phyloP scores from a whole-genome alignment of 2,888 invertebrate species.

The Epicampocera succincta region DNA sequence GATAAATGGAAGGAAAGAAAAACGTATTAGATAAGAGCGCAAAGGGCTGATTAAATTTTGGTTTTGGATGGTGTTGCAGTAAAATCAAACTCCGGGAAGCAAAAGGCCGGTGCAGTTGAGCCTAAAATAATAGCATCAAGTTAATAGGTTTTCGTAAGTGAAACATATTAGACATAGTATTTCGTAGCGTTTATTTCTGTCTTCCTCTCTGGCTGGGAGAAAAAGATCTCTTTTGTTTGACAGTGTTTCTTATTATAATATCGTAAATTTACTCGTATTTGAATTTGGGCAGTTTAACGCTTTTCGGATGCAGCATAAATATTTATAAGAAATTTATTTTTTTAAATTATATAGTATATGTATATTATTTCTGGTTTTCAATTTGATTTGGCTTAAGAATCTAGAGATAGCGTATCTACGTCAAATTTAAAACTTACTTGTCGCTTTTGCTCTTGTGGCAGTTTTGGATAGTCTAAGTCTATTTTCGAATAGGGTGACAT shows the following conservation, averaged over 20 bases:
- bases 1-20: slow-evolving; percentile 6
- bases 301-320: slow-evolving; percentile 39
- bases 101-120: slow-evolving; percentile 40
- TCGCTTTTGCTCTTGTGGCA: slow-evolving; percentile 82
- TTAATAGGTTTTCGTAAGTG: neutral
- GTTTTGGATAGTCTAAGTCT: slow-evolving; percentile 82
- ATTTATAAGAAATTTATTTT: slow-evolving; percentile 26
- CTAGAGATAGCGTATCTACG: slow-evolving; percentile 82
- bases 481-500: slow-evolving; percentile 81
- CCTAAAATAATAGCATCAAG: slow-evolving; percentile 17
- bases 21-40: slow-evolving; percentile 9
- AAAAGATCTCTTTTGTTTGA: neutral
- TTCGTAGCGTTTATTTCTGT: slow-evolving; percentile 34
- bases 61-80: slow-evolving; percentile 1
- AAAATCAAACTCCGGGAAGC: slow-evolving; percentile 31
- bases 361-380: slow-evolving; percentile 2
- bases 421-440: slow-evolving; percentile 83
- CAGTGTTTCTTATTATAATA: too few relatives aligned
- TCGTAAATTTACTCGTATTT: slow-evolving; percentile 11
- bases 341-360: too few relatives aligned
- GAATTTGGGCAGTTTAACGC: slow-evolving; percentile 37
- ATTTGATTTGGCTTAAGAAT: slow-evolving; percentile 77
- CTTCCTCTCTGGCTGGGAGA: slow-evolving; percentile 51
- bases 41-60: slow-evolving; percentile 34
- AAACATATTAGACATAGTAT: neutral